phyloP scores from a whole-genome alignment of 2,888 invertebrate species.

The Tenthredo livida region DNA sequence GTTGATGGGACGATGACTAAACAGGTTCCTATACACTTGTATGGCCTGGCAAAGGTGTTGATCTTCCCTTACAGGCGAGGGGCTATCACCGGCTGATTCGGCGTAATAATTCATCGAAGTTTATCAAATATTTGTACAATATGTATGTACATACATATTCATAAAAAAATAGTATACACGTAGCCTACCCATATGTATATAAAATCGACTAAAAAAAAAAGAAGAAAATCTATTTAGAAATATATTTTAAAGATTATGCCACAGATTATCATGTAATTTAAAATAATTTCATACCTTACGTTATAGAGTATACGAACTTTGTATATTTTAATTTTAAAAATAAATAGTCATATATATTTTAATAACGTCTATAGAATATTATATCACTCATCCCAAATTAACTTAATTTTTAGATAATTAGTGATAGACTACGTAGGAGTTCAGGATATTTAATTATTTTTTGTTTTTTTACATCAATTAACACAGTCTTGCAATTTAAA shows the following conservation, averaged over 20 bases:
- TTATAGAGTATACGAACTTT: neutral
- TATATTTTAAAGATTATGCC: neutral
- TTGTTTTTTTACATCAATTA: neutral
- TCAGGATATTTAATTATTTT: neutral
- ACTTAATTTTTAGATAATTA: neutral
- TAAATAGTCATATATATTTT: neutral
- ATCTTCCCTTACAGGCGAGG: neutral
- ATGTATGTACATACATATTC: neutral
- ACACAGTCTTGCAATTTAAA: neutral
- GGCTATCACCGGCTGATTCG: neutral
- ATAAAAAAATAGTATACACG: neutral
- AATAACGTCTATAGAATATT: neutral
- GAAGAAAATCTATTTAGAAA: neutral
- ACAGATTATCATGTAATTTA: neutral
- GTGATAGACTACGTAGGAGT: neutral
- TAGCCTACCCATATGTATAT: neutral
- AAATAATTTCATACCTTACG: neutral
- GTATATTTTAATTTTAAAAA: neutral
- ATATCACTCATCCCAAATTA: neutral
- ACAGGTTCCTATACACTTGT: neutral
- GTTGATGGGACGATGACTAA: conserved; percentile 9
- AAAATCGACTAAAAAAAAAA: neutral
- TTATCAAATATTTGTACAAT: neutral
- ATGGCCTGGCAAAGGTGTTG: neutral
- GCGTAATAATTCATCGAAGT: neutral